These are phyloP conservation scores for Melanostigma gelatinosum DNA, from an alignment of 2,113 vertebrate genomes.

Conservation along the genomic window DNA sequence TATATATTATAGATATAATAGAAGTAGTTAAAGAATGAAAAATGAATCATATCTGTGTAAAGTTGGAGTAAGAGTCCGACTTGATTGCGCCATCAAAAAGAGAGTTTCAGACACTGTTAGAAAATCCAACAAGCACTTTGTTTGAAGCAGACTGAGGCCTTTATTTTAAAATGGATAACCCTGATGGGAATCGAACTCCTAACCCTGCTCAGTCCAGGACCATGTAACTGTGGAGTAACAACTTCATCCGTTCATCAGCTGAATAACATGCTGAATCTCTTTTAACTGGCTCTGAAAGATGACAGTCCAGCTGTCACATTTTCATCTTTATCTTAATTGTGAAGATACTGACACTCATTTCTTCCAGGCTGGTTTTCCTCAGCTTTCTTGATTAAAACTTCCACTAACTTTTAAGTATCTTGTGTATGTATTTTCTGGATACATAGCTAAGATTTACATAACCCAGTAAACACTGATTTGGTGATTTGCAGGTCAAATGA, in stretches of 20 bases:
- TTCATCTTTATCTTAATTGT: background rate
- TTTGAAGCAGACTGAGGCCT: slow-evolving; percentile 27
- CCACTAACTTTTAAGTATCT: background rate
- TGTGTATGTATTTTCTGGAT: background rate
- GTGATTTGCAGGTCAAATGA: background rate
- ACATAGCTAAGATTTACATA: background rate
- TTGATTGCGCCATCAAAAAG: background rate
- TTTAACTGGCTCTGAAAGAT: background rate
- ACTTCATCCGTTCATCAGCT: background rate
- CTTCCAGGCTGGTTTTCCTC: slow-evolving; percentile 13
- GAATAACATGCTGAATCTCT: slow-evolving; percentile 1
- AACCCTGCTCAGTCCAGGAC: background rate
- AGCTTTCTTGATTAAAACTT: background rate
- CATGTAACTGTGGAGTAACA: slow-evolving; percentile 4
- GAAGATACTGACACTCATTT: background rate
- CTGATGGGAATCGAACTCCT: background rate
- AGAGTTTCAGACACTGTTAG: background rate
- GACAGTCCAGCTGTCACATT: background rate
- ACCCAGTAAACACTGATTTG: background rate
- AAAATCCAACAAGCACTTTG: background rate
- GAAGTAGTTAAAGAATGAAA: too few relatives aligned
- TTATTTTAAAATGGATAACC: background rate
- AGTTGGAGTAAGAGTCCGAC: too few relatives aligned
- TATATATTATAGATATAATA: too few relatives aligned
- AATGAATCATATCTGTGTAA: background rate